Evolutionary conservation across 2,113 vertebrate species (phyloP), one percentile per base, ranked within the genome.

Genomic region (Gulo gulo): DNA sequence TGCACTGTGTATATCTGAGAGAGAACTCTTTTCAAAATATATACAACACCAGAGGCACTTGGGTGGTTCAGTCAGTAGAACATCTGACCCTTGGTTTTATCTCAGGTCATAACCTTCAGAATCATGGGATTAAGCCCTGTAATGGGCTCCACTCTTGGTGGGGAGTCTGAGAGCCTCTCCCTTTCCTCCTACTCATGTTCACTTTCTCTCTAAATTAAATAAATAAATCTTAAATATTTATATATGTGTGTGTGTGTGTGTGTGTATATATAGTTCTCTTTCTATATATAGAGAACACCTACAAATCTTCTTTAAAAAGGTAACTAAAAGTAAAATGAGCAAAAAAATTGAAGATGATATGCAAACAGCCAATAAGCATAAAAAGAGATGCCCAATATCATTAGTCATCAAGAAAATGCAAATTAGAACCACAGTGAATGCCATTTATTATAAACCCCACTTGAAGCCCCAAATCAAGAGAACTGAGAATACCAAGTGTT

Each of bases 21-120:
- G 86, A 91, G 11, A 83, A 47, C 24, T 94, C 73, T 88, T 97
- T 80, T 81, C 26, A 45, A 87, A 90, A 79, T 52, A 67, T 59
- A 4, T 91, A 63, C 78, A 83, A 88, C 2, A 73, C 24, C n/a
- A n/a, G 34, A 31, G 65, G 15, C 65, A 69, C 65, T 34, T 69
- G 34, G 65, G 34, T 69, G 34, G 34, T 8, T 69, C 34, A 69
- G 67, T n/a, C 18, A 20, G 16, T 69, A 36, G 67, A 69, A 9
- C 67, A 10, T 21, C 16, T 69, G 34, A 69, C 34, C 20, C 34
- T 36, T 69, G 67, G 16, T 69, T 69, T 69, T 18, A 69, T 69
- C 34, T 36, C 18, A 36, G 34, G 34, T 69, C 3, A 20, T 9
- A 10, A 69, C 36, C 67, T 36, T 34, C 16, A 36, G 16, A 16